Conservation (phyloP, 2,113 vertebrate species). For the Cyprinodon tularosa region DNA sequence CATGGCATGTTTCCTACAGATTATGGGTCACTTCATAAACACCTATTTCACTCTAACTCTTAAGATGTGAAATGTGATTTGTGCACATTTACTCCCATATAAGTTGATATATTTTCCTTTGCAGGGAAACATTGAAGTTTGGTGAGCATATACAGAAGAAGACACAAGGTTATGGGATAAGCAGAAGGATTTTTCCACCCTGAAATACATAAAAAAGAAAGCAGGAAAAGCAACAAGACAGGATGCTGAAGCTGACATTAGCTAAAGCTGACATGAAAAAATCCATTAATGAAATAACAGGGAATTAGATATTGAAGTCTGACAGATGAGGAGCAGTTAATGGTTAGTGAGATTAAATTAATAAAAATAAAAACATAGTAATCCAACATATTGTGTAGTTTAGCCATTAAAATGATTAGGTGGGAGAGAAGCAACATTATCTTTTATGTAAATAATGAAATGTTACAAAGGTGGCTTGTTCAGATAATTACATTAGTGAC, state of each 20-base stretch:
- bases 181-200: neutral
- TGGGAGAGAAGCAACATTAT: slow-evolving; percentile 20
- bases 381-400: slow-evolving; percentile 34
- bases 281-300: slow-evolving; percentile 23
- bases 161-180: neutral
- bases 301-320: slow-evolving; percentile 15
- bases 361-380: slow-evolving; percentile 9
- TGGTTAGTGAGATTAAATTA: slow-evolving; percentile 51
- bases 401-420: slow-evolving; percentile 46
- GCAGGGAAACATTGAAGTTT: neutral
- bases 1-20: neutral
- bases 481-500: slow-evolving; percentile 89
- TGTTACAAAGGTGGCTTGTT: slow-evolving; percentile 65
- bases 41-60: neutral
- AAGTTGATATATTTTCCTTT: neutral
- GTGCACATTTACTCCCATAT: neutral
- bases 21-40: neutral
- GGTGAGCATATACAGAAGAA: neutral
- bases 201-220: slow-evolving; percentile 11
- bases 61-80: neutral
- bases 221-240: slow-evolving; percentile 18
- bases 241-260: slow-evolving; percentile 14
- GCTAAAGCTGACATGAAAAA: slow-evolving; percentile 18
- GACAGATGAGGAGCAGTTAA: slow-evolving; percentile 22
- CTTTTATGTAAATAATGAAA: slow-evolving; percentile 32